Evolutionary conservation across 2,113 vertebrate species (phyloP), one percentile per base, ranked within the genome.

Genomic region (Cyrtonyx montezumae): DNA sequence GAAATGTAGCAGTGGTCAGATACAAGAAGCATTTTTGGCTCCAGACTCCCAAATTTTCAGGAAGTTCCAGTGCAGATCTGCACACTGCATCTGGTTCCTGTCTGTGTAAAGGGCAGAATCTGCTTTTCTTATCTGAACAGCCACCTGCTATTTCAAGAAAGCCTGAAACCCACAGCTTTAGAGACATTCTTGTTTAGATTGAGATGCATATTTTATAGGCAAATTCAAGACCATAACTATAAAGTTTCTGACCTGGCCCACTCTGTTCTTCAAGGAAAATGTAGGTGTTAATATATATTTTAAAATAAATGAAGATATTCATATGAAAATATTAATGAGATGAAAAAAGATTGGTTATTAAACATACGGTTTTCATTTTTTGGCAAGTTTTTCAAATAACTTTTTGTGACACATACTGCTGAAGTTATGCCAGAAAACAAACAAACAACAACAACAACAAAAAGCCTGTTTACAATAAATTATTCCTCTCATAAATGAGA

Each of bases 71-170:
- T 11, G 46, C 76, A 96, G 93, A 96, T 96, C 96, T 96, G 85
- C 68, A 90, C 85, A 73, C 93, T 30, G 6, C 96, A 96, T 90
- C 96, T 96, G 96, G 95, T 96, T 96, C 96, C 96, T 96, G 96
- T 95, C 93, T 88, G 61, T 74, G 51, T 65, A 93, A 91, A 61
- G 90, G 85, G 88, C 90, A 94, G 79, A 95, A 90, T 59, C 76
- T 94, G 73, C 46, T 43, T 83, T 93, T 68, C 96, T 96, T 96
- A 96, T 96, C 96, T 85, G 73, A 90, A 48, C 68, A 88, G 79
- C 90, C 96, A 96, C 93, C 88, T 94, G 95, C 73, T 95, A 71
- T 77, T 85, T 85, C 71, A 87, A 95, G 73, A 94, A 74, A 79
- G 42, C 42, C 68, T 79, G 74, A 85, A 78, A 20, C 49, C 63